Evolutionary conservation across 2,113 vertebrate species (phyloP).

Genomic region (Cheilinus undulatus): DNA sequence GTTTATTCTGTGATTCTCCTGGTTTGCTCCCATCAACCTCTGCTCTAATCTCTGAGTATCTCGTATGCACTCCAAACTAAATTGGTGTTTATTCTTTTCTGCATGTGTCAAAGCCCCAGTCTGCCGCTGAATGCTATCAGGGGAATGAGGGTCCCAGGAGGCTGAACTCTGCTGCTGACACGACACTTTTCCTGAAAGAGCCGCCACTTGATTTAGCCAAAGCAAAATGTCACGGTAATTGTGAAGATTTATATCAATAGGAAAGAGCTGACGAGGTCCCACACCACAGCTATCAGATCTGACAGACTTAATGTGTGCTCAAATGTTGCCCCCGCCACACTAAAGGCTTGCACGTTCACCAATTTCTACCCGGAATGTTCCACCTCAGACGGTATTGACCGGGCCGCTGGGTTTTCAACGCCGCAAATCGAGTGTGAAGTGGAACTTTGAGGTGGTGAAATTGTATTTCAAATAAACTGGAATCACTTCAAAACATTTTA

Average conservation of each 20-base stretch:
- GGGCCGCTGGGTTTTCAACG: slow-evolving; percentile 33
- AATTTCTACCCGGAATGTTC: slow-evolving; percentile 62
- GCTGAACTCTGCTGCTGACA: slow-evolving; percentile 78
- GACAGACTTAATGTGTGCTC: slow-evolving; percentile 82
- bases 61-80: slow-evolving; percentile 76
- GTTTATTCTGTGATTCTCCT: slow-evolving; percentile 75
- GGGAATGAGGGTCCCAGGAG: slow-evolving; percentile 77
- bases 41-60: slow-evolving; percentile 78
- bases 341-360: slow-evolving; percentile 75
- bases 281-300: slow-evolving; percentile 80
- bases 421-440: slow-evolving; percentile 63
- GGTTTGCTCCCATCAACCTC: slow-evolving; percentile 71
- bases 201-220: slow-evolving; percentile 77
- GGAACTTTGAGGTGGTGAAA: slow-evolving; percentile 66
- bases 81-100: slow-evolving; percentile 82
- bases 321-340: slow-evolving; percentile 71
- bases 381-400: slow-evolving; percentile 64
- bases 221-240: slow-evolving; percentile 83
- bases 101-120: slow-evolving; percentile 63
- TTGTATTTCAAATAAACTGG: slow-evolving; percentile 61
- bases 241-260: slow-evolving; percentile 85
- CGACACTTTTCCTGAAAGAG: slow-evolving; percentile 79
- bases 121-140: slow-evolving; percentile 69
- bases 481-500: slow-evolving; percentile 49
- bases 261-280: slow-evolving; percentile 82